Base-by-base conservation (phyloP, 2,888 invertebrate species). In the Eugnorisma glareosa region DNA sequence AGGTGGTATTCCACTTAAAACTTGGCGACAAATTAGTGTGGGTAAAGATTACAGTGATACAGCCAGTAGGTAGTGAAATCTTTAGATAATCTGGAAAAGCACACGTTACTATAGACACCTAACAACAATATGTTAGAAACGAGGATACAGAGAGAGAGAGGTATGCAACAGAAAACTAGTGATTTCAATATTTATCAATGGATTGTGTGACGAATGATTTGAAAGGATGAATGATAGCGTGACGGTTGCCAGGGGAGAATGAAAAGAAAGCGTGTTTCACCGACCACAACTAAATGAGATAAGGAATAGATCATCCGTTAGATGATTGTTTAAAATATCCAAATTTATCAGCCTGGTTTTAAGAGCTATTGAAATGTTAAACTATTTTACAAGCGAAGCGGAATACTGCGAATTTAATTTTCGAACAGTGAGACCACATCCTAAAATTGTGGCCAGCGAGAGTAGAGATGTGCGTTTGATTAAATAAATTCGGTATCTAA, bases 401-500 rank as follows among this genome's bases (percentile, higher is more conserved):
- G 69, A 48, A 48, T 31, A 21, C 6, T 63, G 45, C 18, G 4
- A 59, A 51, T 57, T 48, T 18, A 21, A 35, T 28, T 35, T 61
- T 13, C n/a, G 40, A 66, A n/a, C 7, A 31, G 43, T 79, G 67
- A 74, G 69, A 73, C 63, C 28, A 54, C 7, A 75, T n/a, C 67
- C 51, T 76, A 78, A 45, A 70, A 54, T 45, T 35, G 35, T 43
- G 76, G 73, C 74, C 78, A 89, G 83, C 79, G 72, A 77, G 82
- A 83, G 82, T 86, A 86, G 89, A 92, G 93, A 92, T 90, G 92
- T 88, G 90, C 90, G 86, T 90, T 92, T 91, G 91, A 90, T 90
- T 91, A 90, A 93, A 92, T 92, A 90, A 93, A 93, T 93, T 93
- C 89, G 92, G 93, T 92, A 93, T 93, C 91, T 90, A 88, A 93